Base-by-base conservation (phyloP, 1,140 invertebrate species). In the Yoshiicerus persimilis region DNA sequence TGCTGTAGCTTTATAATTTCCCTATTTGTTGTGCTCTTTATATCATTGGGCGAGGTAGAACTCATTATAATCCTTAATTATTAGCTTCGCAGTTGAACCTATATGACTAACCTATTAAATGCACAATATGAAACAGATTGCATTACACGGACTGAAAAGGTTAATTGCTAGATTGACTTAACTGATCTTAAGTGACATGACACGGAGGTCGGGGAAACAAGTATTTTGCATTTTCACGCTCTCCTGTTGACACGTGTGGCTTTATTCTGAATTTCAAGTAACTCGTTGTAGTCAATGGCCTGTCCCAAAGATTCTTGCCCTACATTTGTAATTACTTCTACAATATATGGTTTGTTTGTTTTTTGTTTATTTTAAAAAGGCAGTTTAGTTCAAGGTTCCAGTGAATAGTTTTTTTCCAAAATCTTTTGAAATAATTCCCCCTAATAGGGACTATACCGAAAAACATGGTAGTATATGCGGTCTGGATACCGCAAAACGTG, bases 111-210 rank as follows among this genome's bases (percentile, higher is more conserved):
- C 11, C 25, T 66, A 66, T 32, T 38, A n/a, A n/a, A n/a, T n/a
- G 30, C 23, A 34, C 75, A 36, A 32, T 38, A 36, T 23, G 75
- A 23, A 6, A 32, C 20, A 80, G 75, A 80, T 80, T 34, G 38
- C n/a, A n/a, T n/a, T n/a, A n/a, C n/a, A n/a, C 75, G 13, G 16
- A 80, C 34, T 80, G 75, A 80, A 80, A 80, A 80, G 75, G 75
- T 80, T 80, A 80, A 80, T 80, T 80, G 34, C 75, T n/a, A 36
- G 75, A 80, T 80, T 80, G 75, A 80, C 75, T 36, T 20, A 80
- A 23, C 30, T 34, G 36, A n/a, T n/a, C 32, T 80, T 80, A 32
- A 80, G 32, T 38, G 32, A 80, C 75, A 36, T 80, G 75, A 80
- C 75, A 36, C 32, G 75, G 32, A 32, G 75, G 32, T 80, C 20